Conservation (phyloP, 2,113 vertebrate genomes). For the Phodopus roborovskii region DNA sequence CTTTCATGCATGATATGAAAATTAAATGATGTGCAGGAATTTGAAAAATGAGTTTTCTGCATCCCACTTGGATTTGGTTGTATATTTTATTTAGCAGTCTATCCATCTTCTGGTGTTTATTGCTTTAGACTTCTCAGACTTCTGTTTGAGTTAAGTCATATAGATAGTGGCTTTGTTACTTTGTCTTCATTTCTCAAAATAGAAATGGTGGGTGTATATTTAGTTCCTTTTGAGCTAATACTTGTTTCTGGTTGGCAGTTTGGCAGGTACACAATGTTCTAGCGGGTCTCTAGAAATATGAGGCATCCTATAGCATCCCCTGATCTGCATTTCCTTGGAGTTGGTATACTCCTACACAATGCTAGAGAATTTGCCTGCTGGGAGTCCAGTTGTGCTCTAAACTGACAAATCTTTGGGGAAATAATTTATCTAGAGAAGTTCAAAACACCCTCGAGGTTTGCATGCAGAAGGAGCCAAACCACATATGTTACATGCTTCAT, state of each 20-base stretch:
- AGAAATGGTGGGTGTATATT: not conserved
- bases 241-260: not conserved
- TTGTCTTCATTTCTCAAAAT: conserved; percentile 50
- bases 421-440: not conserved
- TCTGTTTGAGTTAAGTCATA: conserved; percentile 18
- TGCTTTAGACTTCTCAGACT: conserved; percentile 37
- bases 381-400: not conserved
- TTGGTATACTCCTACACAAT: not conserved
- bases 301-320: not conserved
- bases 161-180: not conserved
- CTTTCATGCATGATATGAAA: conserved; percentile 65
- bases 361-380: not conserved
- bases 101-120: conserved; percentile 42
- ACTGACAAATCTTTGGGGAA: not conserved
- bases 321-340: not conserved
- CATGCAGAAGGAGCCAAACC: not conserved
- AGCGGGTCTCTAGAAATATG: not conserved
- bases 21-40: conserved; percentile 70
- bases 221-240: not conserved
- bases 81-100: conserved; percentile 22
- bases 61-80: not conserved
- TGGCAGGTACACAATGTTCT: not conserved
- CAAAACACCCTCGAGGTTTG: not conserved
- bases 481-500: not conserved
- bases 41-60: conserved; percentile 61